phyloP scores from a whole-genome alignment of 2,888 invertebrate species.

The Pterobdella sp. region DNA sequence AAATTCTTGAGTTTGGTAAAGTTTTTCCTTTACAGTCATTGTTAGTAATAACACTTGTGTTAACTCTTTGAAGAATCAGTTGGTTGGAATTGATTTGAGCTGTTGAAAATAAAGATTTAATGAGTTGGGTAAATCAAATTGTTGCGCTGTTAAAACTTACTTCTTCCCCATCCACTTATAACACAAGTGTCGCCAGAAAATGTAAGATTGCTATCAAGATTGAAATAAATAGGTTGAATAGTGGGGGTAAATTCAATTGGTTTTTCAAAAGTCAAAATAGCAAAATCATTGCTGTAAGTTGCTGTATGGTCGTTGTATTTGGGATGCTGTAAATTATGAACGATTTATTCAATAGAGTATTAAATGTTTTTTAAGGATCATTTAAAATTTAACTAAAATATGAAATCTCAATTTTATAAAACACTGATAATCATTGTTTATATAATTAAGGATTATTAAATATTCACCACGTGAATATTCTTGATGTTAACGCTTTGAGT shows the following conservation, averaged over 20 bases:
- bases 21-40: neutral
- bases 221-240: neutral
- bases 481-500: neutral
- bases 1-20: neutral
- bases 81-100: neutral
- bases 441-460: neutral
- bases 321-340: neutral
- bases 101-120: neutral
- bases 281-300: neutral
- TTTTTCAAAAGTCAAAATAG: neutral
- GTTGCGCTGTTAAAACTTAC: too few species aligned
- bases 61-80: neutral
- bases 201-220: neutral
- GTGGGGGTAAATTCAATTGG: neutral
- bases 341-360: neutral
- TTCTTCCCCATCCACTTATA: slow-evolving; percentile 10
- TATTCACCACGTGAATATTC: neutral
- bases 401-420: neutral
- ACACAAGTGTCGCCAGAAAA: neutral
- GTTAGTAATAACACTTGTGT: neutral
- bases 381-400: neutral
- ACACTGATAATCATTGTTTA: neutral
- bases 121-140: too few species aligned
- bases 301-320: neutral
- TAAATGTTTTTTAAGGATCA: neutral